Conservation (phyloP, 1,140 invertebrate species). For the Drosophila orena region DNA sequence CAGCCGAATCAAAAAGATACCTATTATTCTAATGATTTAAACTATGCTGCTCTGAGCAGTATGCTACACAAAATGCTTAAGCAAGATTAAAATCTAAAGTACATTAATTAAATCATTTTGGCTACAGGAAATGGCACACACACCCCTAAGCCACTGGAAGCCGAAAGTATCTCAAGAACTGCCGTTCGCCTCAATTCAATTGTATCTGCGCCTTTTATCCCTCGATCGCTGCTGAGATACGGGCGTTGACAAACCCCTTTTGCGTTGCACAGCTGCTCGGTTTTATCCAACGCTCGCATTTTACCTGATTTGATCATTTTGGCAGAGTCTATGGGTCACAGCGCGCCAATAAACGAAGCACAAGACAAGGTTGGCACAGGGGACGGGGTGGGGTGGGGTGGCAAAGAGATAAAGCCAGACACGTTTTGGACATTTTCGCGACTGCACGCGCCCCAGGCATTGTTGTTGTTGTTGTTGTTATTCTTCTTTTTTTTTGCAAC, state of each 20-base stretch:
- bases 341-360: constrained; percentile 51
- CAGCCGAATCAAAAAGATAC: too few relatives aligned
- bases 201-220: constrained; percentile 9
- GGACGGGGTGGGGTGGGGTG: neutral
- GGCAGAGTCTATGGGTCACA: constrained; percentile 38
- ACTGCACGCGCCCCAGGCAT: constrained; percentile 55
- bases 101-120: neutral
- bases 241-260: constrained; percentile 49
- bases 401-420: constrained; percentile 44
- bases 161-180: neutral
- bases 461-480: constrained; percentile 39
- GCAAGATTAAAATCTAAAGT: too few relatives aligned
- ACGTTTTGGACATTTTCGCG: constrained; percentile 71
- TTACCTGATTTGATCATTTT: constrained; percentile 75
- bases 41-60: neutral
- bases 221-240: neutral
- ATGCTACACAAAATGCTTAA: neutral
- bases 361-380: neutral
- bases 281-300: constrained; percentile 17
- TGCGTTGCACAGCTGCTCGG: constrained; percentile 43
- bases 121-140: neutral
- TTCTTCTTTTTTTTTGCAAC: constrained; percentile 32
- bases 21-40: neutral
- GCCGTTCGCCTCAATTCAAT: constrained; percentile 1
- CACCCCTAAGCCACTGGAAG: neutral